phyloP scores from a whole-genome alignment of 2,888 invertebrate genomes.

The Rugalucina vietnamica region DNA sequence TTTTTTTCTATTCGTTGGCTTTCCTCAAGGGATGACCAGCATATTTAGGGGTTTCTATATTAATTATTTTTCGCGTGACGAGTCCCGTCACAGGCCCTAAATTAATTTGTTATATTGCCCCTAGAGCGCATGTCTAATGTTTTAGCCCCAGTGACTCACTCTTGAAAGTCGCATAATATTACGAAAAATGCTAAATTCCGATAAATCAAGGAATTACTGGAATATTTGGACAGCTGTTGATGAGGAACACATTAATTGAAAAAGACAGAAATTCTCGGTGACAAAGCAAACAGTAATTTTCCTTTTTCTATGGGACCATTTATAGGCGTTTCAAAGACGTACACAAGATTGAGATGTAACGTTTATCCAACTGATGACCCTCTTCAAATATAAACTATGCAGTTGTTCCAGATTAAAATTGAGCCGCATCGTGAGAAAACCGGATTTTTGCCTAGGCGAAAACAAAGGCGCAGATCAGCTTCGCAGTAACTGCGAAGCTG shows the following conservation, averaged over 20 bases:
- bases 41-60: background rate
- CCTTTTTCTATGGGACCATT: too few relatives aligned
- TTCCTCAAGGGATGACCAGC: slow-evolving; percentile 11
- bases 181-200: slow-evolving; percentile 4
- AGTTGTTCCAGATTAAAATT: too few relatives aligned
- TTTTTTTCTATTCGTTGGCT: too few relatives aligned
- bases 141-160: background rate
- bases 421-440: too few relatives aligned
- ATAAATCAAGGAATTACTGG: slow-evolving; percentile 10
- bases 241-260: background rate
- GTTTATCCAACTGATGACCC: too few relatives aligned
- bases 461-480: too few relatives aligned
- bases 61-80: slow-evolving; percentile 4
- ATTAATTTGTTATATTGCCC: slow-evolving; percentile 1
- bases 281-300: too few relatives aligned
- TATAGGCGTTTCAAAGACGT: too few relatives aligned
- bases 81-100: background rate
- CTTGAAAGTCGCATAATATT: background rate
- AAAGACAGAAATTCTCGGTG: background rate
- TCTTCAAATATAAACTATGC: too few relatives aligned
- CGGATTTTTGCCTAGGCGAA: too few relatives aligned
- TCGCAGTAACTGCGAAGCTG: too few relatives aligned
- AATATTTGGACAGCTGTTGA: slow-evolving; percentile 15
- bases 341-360: too few relatives aligned
- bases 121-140: background rate